Base-by-base conservation (phyloP, 2,888 invertebrate genomes). In the Aleiodes testaceus region DNA sequence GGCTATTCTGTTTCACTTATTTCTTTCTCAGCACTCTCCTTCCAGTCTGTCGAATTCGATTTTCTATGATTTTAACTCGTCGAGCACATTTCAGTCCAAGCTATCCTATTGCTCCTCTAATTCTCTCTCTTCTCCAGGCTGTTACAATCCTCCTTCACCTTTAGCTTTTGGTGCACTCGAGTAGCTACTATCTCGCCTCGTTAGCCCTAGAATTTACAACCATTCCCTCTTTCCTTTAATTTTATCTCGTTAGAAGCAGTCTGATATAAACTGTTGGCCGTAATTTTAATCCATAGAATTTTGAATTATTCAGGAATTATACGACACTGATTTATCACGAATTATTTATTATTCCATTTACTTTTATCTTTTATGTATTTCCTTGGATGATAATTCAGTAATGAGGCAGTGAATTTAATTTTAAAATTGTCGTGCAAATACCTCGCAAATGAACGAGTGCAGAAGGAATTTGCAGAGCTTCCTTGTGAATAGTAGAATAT, bases 121-220 rank as follows among this genome's bases (percentile, higher is more conserved):
- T 36, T 36, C 65, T 42, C 52, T 16, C 59, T 64, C 49, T 30
- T 26, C 64, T 47, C 2, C 36, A 16, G 59, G 42, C 59, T 59
- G 16, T 16, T 42, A 36, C 7, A 59, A 59, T 50, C 18, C 55
- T 70, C 22, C 63, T 47, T 50, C 50, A 18, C 69, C 36, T 36
- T 22, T 36, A 45, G 22, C 50, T 50, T 30, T 42, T 47, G 52
- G 45, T 55, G 64, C 53, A 52, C 63, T 44, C 50, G 69, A 49
- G 55, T 55, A 55, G 55, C 59, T 59, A 18, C 50, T 50, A 69
- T 36, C 59, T 16, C 53, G 65, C 65, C 53, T 70, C 70, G 70
- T 70, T 70, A 70, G 26, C 53, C n/a, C 30, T 22, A 30, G 53
- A 65, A 70, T 70, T 70, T 70, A 70, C 65, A 36, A 22, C 45